Base-by-base conservation (phyloP, 1,140 invertebrate species). In the Drosophila tristis region DNA sequence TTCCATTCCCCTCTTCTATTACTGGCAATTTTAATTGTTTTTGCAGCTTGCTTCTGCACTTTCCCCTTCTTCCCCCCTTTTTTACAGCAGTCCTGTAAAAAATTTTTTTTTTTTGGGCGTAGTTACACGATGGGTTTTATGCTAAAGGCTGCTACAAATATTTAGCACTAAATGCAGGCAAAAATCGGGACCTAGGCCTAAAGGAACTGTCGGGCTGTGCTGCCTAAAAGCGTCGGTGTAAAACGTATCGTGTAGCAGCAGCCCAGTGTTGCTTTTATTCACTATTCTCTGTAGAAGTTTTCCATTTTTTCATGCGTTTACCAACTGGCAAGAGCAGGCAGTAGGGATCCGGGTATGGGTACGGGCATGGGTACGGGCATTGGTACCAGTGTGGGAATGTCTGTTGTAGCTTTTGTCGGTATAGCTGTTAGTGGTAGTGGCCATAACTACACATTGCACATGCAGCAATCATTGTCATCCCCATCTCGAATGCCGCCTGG, bases 21-120 rank as follows among this genome's bases (percentile, higher is more conserved):
- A 61, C 45, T 59, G 43, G 67, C 64, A 60, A 68, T 73, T 86
- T 80, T 74, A 78, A 86, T 67, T 67, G 68, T 78, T 80, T 85
- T 76, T 50, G 47, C 63, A 64, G 61, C 56, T 65, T 44, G 20
- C 11, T 35, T 55, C 20, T 25, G 45, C 31, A 31, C 25, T 11
- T n/a, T 26, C 43, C 16, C 7, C 5, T 8, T 43, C 13, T 7
- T 2, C 13, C 11, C 16, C 25, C 2, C 50, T 71, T 60, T 70
- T 70, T 80, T 51, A 47, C 29, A 57, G 54, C 13, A 15, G 25
- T 45, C 47, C 45, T 43, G 47, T 53, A 8, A 51, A 74, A 43
- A 45, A 0, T 0, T 39, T 13, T 6, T 39, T 13, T 0, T 3
- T 39, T 39, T 39, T 39, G 11, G 35, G 11, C 13, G 13, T 11